Conservation (phyloP, 1,140 invertebrate genomes). For the Rhopalosiphum maidis region DNA sequence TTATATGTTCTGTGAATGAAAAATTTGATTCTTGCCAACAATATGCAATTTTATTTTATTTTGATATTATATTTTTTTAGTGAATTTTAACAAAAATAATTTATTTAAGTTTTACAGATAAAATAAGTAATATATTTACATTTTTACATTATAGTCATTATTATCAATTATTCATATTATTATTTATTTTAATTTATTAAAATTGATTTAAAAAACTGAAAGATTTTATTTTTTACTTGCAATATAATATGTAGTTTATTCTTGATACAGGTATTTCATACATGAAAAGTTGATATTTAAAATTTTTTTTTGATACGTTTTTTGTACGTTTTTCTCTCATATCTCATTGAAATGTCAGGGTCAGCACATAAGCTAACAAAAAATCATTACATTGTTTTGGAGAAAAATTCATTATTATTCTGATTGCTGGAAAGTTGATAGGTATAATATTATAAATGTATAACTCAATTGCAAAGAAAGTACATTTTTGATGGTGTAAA, state of each 20-base stretch:
- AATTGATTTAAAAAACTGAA: not conserved
- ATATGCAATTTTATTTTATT: not conserved
- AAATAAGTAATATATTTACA: not conserved
- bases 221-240: not conserved
- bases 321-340: too few relatives aligned
- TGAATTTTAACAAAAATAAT: conserved; percentile 30
- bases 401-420: too few relatives aligned
- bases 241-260: not conserved
- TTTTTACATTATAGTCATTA: not conserved
- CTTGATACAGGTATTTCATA: not conserved
- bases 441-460: too few relatives aligned
- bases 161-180: not conserved
- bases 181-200: not conserved
- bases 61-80: not conserved
- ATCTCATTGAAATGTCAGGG: too few relatives aligned
- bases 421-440: too few relatives aligned
- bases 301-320: too few relatives aligned
- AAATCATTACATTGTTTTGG: too few relatives aligned
- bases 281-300: too few relatives aligned
- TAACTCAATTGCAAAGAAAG: too few relatives aligned
- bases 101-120: not conserved
- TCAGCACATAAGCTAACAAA: too few relatives aligned
- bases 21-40: not conserved
- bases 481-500: too few relatives aligned
- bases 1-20: not conserved